These are phyloP conservation scores for Chamaea fasciata DNA, from an alignment of 2,113 vertebrate species.

Conservation along the genomic window DNA sequence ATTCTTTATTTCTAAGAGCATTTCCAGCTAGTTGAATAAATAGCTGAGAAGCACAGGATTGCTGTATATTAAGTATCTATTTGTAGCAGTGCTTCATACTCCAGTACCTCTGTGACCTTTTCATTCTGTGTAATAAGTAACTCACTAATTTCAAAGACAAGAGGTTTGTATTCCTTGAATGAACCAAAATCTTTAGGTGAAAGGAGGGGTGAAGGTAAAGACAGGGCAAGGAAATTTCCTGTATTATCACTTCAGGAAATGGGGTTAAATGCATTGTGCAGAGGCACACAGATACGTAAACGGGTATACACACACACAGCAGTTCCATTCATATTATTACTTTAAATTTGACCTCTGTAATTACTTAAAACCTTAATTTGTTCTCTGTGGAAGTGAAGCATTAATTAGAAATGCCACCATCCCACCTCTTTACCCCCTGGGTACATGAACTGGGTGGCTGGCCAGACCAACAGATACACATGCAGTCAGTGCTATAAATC, in stretches of 20 bases:
- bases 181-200: neutral
- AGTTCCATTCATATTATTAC: neutral
- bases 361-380: neutral
- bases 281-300: neutral
- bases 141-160: neutral
- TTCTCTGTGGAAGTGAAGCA: neutral
- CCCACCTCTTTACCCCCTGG: neutral
- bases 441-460: neutral
- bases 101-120: neutral
- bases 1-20: neutral
- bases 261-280: neutral
- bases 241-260: neutral
- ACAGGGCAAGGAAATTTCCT: neutral
- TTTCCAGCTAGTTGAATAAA: neutral
- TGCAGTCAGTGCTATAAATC: neutral
- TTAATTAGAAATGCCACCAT: neutral
- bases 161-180: neutral
- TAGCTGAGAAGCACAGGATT: neutral
- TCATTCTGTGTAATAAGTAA: neutral
- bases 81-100: neutral
- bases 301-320: fast-evolving
- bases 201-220: neutral
- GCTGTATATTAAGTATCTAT: neutral
- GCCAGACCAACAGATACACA: fast-evolving
- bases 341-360: neutral